phyloP scores from a whole-genome alignment of 2,797 vertebrate genomes.

The Fringilla coelebs region DNA sequence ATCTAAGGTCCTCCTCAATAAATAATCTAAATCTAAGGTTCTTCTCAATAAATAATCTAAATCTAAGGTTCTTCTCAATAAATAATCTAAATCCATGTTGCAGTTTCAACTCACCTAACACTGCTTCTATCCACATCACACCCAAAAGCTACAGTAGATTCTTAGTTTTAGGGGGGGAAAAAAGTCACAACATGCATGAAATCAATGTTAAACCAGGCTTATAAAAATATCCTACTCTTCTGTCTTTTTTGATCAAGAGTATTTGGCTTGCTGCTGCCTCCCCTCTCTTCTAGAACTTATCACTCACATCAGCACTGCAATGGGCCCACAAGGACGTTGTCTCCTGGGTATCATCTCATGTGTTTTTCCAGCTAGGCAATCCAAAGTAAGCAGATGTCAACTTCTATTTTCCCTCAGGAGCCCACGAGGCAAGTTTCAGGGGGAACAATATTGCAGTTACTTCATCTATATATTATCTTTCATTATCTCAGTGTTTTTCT shows the following conservation, averaged over 20 bases:
- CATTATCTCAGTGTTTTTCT: conserved; percentile 51
- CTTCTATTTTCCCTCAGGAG: not conserved
- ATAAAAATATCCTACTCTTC: not conserved
- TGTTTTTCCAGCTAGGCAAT: conserved; percentile 34
- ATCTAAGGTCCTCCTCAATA: not conserved
- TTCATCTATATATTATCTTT: conserved; percentile 51
- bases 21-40: not conserved
- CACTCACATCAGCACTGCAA: not conserved
- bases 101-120: not conserved
- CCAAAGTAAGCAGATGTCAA: conserved; percentile 37
- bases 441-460: conserved; percentile 34
- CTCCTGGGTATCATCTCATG: not conserved
- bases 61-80: not conserved
- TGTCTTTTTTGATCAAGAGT: not conserved
- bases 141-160: not conserved
- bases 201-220: not conserved
- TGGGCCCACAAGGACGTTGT: not conserved
- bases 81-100: not conserved
- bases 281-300: not conserved
- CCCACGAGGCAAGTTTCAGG: not conserved
- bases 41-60: not conserved
- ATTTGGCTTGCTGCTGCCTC: not conserved
- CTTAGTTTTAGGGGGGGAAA: not conserved
- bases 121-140: not conserved
- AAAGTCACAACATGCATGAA: fast-evolving